phyloP scores from a whole-genome alignment of 1,140 invertebrate genomes.

The Drosophila tsacasi region DNA sequence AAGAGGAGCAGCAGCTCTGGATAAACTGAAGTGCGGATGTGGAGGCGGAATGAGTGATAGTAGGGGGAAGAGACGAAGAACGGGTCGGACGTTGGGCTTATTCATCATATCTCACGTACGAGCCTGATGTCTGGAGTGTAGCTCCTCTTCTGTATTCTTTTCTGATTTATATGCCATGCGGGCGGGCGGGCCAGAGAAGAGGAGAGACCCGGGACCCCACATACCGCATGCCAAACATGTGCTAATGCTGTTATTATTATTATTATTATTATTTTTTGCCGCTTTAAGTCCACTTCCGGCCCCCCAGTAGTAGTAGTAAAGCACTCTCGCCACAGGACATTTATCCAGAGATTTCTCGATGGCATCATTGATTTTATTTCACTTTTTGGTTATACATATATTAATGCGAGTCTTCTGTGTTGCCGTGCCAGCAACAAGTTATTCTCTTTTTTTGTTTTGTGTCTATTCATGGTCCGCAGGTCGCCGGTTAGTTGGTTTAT shows the following conservation, averaged over 20 bases:
- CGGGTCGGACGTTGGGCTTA: slow-evolving; percentile 28
- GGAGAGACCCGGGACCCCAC: slow-evolving; percentile 5
- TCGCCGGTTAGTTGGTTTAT: slow-evolving; percentile 79
- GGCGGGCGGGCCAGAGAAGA: slow-evolving; percentile 13
- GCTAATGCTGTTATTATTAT: slow-evolving; percentile 46
- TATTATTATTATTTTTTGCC: slow-evolving; percentile 26
- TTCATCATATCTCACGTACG: slow-evolving; percentile 67
- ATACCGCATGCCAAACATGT: slow-evolving; percentile 48
- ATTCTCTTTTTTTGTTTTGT: slow-evolving; percentile 30
- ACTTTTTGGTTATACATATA: slow-evolving; percentile 14
- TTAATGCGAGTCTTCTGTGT: slow-evolving; percentile 8
- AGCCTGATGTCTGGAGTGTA: slow-evolving; percentile 41
- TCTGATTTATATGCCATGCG: slow-evolving; percentile 60
- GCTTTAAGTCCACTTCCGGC: slow-evolving; percentile 30
- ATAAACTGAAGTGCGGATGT: slow-evolving; percentile 13
- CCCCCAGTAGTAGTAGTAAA: not conserved
- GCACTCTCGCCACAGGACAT: slow-evolving; percentile 29
- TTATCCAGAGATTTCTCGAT: slow-evolving; percentile 35
- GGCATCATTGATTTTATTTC: slow-evolving; percentile 34
- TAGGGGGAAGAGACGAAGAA: slow-evolving; percentile 6
- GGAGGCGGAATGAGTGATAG: slow-evolving; percentile 6
- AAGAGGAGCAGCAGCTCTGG: slow-evolving; percentile 12
- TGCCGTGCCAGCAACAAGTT: slow-evolving; percentile 49
- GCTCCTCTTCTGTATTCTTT: slow-evolving; percentile 19
- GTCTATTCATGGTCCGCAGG: slow-evolving; percentile 69